phyloP scores from a whole-genome alignment of 2,888 invertebrate species.

The Alitta virens region DNA sequence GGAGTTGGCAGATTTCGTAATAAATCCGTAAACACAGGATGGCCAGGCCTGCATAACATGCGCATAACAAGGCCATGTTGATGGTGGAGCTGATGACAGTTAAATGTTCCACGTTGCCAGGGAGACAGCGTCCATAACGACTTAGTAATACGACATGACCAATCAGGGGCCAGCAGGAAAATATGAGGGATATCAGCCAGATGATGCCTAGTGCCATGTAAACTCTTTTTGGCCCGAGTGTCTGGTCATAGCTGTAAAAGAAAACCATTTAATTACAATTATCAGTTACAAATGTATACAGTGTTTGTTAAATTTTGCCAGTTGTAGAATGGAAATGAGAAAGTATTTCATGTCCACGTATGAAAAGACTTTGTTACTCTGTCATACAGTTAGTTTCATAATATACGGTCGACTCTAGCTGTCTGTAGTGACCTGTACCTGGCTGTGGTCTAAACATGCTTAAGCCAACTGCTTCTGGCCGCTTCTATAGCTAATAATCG shows the following conservation, averaged over 20 bases:
- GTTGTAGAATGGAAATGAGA: too few species aligned
- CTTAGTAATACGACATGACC: background rate
- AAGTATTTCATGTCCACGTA: too few species aligned
- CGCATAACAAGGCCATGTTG: background rate
- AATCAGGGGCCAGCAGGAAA: constrained; percentile 5
- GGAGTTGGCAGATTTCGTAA: constrained; percentile 3
- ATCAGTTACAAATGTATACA: too few species aligned
- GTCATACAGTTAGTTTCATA: too few species aligned
- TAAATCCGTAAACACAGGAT: constrained; percentile 4
- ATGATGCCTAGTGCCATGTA: background rate
- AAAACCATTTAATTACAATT: too few species aligned
- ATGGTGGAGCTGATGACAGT: background rate
- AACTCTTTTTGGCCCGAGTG: background rate
- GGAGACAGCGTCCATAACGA: background rate
- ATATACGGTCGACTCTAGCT: too few species aligned
- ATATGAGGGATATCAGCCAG: background rate
- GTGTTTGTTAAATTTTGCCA: too few species aligned
- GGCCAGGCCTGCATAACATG: constrained; percentile 1
- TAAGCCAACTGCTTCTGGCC: too few species aligned
- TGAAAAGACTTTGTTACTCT: too few species aligned
- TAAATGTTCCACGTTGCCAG: background rate
- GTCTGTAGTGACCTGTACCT: too few species aligned
- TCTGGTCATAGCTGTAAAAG: constrained; percentile 1
- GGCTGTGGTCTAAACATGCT: too few species aligned
- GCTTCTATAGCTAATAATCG: too few species aligned